Conservation (phyloP, 2,113 vertebrate species). For the Laticauda laticaudata region DNA sequence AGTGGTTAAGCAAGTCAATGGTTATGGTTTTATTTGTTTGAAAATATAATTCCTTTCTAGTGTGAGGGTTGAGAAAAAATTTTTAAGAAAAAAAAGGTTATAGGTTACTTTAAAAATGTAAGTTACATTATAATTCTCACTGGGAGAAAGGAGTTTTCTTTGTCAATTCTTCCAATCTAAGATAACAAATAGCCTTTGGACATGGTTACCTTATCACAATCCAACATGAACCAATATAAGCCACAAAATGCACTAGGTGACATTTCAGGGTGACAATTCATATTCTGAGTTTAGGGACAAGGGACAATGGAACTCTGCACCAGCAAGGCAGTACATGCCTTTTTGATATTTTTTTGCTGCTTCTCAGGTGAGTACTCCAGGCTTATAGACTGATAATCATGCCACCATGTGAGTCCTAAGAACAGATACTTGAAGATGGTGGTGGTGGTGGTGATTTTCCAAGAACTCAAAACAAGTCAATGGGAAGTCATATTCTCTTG, state of each 20-base stretch:
- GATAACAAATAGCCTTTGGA: not conserved
- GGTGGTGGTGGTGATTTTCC: not conserved
- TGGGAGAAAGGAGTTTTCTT: not conserved
- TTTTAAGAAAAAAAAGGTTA: not conserved
- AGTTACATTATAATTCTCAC: not conserved
- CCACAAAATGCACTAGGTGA: not conserved
- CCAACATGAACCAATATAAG: not conserved
- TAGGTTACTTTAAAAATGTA: not conserved
- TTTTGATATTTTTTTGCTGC: not conserved
- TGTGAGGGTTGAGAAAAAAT: not conserved
- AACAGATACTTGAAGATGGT: not conserved
- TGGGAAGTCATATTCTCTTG: not conserved
- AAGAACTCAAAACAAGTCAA: not conserved
- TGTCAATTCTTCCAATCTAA: not conserved
- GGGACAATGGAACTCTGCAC: not conserved
- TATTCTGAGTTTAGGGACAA: not conserved
- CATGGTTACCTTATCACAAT: not conserved
- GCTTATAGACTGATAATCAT: not conserved
- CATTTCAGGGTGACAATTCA: not conserved
- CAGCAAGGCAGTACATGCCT: not conserved
- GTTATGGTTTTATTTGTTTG: not conserved
- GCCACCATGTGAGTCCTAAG: not conserved
- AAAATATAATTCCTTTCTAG: not conserved
- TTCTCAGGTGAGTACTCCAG: conserved; percentile 10
- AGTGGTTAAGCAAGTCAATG: not conserved